Percentiles rank a stretch among this genome's conserved stretches.
These are phyloP conservation scores for Hoplostethus atlanticus DNA, from an alignment of 2,797 vertebrate species.

Conservation along the genomic window DNA sequence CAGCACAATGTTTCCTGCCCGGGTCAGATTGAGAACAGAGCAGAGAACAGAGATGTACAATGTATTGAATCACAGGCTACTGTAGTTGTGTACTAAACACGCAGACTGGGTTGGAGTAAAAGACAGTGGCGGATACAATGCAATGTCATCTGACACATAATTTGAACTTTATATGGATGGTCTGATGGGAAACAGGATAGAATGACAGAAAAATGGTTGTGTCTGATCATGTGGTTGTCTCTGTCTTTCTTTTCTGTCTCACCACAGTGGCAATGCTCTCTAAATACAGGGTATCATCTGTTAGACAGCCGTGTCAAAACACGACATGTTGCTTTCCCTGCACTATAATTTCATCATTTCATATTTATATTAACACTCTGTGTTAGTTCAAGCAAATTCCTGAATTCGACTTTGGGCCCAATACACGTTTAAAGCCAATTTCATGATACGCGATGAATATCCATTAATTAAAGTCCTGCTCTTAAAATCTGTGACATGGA, in stretches of 20 bases:
- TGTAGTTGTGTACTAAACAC: slow-evolving; percentile 60
- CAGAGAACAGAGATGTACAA: slow-evolving; percentile 53
- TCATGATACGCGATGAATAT: slow-evolving; percentile 9
- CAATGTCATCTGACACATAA: slow-evolving; percentile 23
- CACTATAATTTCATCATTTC: slow-evolving; percentile 17
- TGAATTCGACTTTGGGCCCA: slow-evolving; percentile 8
- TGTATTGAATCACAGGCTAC: slow-evolving; percentile 68
- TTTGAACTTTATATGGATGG: slow-evolving; percentile 64
- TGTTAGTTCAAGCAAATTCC: slow-evolving; percentile 27
- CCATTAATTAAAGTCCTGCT: slow-evolving; percentile 13
- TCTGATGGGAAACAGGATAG: slow-evolving; percentile 64
- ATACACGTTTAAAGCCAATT: slow-evolving; percentile 6
- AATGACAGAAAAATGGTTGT: slow-evolving; percentile 37
- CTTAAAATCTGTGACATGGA: not conserved
- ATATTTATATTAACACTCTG: slow-evolving; percentile 35
- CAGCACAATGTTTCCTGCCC: slow-evolving; percentile 71
- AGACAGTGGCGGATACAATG: slow-evolving; percentile 42
- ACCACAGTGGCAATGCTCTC: slow-evolving; percentile 50
- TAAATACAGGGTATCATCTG: slow-evolving; percentile 40
- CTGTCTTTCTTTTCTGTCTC: slow-evolving; percentile 52
- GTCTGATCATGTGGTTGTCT: slow-evolving; percentile 31
- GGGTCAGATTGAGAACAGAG: slow-evolving; percentile 68
- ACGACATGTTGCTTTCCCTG: slow-evolving; percentile 34
- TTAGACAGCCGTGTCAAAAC: slow-evolving; percentile 42
- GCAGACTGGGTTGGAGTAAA: slow-evolving; percentile 39